Evolutionary conservation across 2,797 vertebrate genomes (phyloP).

Genomic region (Notamacropus eugenii): DNA sequence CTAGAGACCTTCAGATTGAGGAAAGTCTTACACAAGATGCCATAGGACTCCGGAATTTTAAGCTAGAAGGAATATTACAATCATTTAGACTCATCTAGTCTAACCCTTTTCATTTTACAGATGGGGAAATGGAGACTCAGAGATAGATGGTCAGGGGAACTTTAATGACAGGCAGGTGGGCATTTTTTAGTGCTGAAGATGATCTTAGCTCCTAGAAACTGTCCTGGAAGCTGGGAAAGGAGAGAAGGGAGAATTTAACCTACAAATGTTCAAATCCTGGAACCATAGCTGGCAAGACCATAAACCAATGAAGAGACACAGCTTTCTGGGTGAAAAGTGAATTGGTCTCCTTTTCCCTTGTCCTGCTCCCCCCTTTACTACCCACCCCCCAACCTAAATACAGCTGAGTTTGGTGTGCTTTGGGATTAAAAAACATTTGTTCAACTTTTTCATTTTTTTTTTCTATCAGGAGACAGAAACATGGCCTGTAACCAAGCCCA

Average conservation of each 20-base stretch:
- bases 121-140: not conserved
- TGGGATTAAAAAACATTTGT: constrained; percentile 69
- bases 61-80: not conserved
- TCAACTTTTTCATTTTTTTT: constrained; percentile 73
- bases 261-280: not conserved
- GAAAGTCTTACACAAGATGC: not conserved
- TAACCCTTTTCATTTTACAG: not conserved
- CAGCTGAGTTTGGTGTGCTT: constrained; percentile 20
- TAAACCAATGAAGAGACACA: not conserved
- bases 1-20: not conserved
- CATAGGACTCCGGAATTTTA: not conserved
- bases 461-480: constrained; percentile 71
- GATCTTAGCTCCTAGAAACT: not conserved
- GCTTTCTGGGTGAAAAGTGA: not conserved
- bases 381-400: not conserved
- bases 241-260: not conserved
- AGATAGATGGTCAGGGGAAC: not conserved
- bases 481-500: constrained; percentile 66
- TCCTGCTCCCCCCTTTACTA: not conserved
- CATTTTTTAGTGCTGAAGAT: not conserved
- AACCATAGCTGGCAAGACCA: not conserved
- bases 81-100: not conserved
- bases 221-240: not conserved
- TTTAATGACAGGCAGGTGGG: not conserved
- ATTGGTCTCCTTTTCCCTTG: not conserved